Evolutionary conservation across 1,140 invertebrate species (phyloP), one percentile per base, ranked within the genome.

Genomic region (Homarus americanus): DNA sequence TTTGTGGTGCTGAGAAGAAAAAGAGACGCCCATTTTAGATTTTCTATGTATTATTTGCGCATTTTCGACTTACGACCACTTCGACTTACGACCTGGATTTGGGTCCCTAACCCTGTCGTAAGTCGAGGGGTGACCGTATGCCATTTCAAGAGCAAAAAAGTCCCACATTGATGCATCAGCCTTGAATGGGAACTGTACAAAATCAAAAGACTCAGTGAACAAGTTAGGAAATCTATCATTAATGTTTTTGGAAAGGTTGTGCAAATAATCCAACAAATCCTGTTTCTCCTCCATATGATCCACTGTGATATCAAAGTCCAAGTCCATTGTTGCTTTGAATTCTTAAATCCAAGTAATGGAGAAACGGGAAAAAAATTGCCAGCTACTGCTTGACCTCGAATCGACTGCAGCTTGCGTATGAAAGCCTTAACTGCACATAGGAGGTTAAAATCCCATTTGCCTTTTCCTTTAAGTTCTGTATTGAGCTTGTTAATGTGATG

Each of bases 71-170:
- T n/a, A n/a, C n/a, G n/a, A n/a, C n/a, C n/a, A n/a, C n/a, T n/a
- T n/a, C n/a, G n/a, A n/a, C n/a, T n/a, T n/a, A n/a, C n/a, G n/a
- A n/a, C n/a, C n/a, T n/a, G n/a, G n/a, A n/a, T n/a, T n/a, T n/a
- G n/a, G n/a, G n/a, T n/a, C n/a, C n/a, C n/a, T n/a, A n/a, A n/a
- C n/a, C n/a, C n/a, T n/a, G n/a, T n/a, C n/a, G n/a, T n/a, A n/a
- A n/a, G n/a, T n/a, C n/a, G n/a, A n/a, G n/a, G n/a, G n/a, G n/a
- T n/a, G n/a, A n/a, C n/a, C n/a, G n/a, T n/a, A n/a, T 80, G 41
- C 78, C 44, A 53, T 80, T 80, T 80, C 38, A 80, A 53, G 78
- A 44, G 38, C 38, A 80, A 80, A 44, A 28, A 40, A 9, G 41
- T 44, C 78, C 40, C 38, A 80, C 24, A 41, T 44, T 44, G n/a